These are phyloP conservation scores for Limnephilus marmoratus DNA, from an alignment of 2,888 invertebrate species.

Conservation along the genomic window DNA sequence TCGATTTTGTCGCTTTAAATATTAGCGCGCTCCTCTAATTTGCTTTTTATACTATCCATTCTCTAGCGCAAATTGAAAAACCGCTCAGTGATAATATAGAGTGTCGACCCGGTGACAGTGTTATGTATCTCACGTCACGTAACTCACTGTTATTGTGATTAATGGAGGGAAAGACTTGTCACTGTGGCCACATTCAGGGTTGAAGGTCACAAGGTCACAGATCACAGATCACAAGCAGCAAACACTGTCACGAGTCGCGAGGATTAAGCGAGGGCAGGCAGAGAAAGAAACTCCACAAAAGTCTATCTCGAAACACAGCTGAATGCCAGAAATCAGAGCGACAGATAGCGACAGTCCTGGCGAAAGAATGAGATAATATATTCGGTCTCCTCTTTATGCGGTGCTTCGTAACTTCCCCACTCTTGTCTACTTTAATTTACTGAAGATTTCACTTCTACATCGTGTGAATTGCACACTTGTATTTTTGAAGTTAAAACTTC, in stretches of 20 bases:
- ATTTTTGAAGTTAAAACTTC: too few species aligned
- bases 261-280: neutral
- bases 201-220: neutral
- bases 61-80: neutral
- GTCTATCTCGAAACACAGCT: neutral
- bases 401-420: too few species aligned
- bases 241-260: neutral
- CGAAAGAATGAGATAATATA: too few species aligned
- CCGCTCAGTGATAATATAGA: neutral
- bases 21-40: too few species aligned
- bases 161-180: neutral
- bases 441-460: too few species aligned
- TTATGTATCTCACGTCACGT: neutral
- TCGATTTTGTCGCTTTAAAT: too few species aligned
- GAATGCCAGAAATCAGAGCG: neutral
- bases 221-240: neutral
- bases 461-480: too few species aligned
- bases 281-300: neutral
- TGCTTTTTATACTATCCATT: neutral
- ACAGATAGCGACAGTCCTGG: too few species aligned
- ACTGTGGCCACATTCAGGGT: neutral
- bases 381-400: too few species aligned
- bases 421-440: too few species aligned
- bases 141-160: slow-evolving; percentile 13
- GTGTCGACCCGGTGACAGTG: neutral